A percentile compares a stretch with the other conserved stretches of the same genome.
These are phyloP conservation scores for Liopterus haemorrhoidalis DNA, from an alignment of 2,888 invertebrate genomes.

Conservation along the genomic window DNA sequence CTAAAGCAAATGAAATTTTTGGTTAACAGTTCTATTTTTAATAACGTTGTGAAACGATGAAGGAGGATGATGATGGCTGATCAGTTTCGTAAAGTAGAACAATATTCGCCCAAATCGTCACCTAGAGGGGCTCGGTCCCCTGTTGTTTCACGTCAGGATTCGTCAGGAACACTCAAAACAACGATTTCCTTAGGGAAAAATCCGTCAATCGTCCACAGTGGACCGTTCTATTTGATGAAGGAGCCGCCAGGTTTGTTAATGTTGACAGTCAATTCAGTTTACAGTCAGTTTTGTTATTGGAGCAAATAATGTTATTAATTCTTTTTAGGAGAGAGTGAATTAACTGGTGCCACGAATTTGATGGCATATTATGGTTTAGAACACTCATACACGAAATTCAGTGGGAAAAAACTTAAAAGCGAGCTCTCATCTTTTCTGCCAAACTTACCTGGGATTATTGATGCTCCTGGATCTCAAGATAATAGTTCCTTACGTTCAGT, in stretches of 20 bases:
- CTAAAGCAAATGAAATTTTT: too few species aligned
- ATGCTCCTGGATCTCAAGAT: slow-evolving; percentile 81
- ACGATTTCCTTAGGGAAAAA: slow-evolving; percentile 96
- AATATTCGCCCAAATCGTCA: slow-evolving; percentile 92
- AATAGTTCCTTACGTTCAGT: slow-evolving; percentile 87
- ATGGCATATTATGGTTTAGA: slow-evolving; percentile 95
- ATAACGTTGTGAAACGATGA: slow-evolving; percentile 39
- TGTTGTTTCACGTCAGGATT: slow-evolving; percentile 92
- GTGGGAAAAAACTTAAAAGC: slow-evolving; percentile 92
- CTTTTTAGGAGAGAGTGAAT: slow-evolving; percentile 76
- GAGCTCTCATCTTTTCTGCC: slow-evolving; percentile 92
- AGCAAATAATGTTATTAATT: slow-evolving; percentile 15
- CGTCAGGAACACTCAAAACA: slow-evolving; percentile 94
- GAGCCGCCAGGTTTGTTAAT: slow-evolving; percentile 94
- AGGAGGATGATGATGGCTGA: slow-evolving; percentile 83
- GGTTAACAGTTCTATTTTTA: too few species aligned
- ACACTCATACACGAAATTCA: slow-evolving; percentile 96
- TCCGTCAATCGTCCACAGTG: slow-evolving; percentile 94
- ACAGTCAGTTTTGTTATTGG: too few species aligned
- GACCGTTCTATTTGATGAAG: slow-evolving; percentile 97
- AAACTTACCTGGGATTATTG: slow-evolving; percentile 90
- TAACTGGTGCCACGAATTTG: slow-evolving; percentile 94
- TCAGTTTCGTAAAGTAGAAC: slow-evolving; percentile 87
- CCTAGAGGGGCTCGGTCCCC: slow-evolving; percentile 91
- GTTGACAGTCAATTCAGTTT: too few species aligned